Conservation (phyloP, 37 sponge, comb jelly and placozoan species). For the Cladorhizidae sp. region DNA sequence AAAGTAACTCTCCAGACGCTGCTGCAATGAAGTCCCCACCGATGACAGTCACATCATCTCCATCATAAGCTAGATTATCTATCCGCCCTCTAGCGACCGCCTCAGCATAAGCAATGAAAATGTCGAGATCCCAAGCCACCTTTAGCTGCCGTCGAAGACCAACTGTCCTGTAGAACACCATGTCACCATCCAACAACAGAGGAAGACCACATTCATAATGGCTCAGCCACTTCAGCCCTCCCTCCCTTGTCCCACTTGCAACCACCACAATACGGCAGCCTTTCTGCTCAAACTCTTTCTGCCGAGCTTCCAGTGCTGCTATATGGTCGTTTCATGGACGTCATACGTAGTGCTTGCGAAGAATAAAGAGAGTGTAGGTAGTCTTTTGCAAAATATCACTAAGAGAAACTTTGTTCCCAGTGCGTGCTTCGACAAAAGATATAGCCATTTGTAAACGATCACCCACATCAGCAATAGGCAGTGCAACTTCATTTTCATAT, state of each 20-base stretch:
- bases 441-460: not conserved
- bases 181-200: conserved; percentile 27
- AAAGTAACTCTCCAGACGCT: conserved; percentile 35
- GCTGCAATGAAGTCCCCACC: conserved; percentile 71
- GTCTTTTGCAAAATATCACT: not conserved
- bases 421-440: conserved; percentile 14
- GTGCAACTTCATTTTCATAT: conserved; percentile 10
- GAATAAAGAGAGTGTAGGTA: conserved; percentile 42
- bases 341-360: conserved; percentile 57
- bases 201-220: conserved; percentile 11
- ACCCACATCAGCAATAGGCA: not conserved
- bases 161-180: conserved; percentile 42
- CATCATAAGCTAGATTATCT: conserved; percentile 16
- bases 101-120: conserved; percentile 57
- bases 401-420: conserved; percentile 6
- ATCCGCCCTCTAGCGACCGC: conserved; percentile 9
- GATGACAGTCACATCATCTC: conserved; percentile 58
- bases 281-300: conserved; percentile 3
- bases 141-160: conserved; percentile 26
- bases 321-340: conserved; percentile 65
- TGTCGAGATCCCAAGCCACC: conserved; percentile 29
- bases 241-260: conserved; percentile 20
- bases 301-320: conserved; percentile 3
- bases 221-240: conserved; percentile 31
- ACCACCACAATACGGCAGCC: conserved; percentile 37